phyloP scores from a whole-genome alignment of 2,113 vertebrate species.

The Aegypius monachus region DNA sequence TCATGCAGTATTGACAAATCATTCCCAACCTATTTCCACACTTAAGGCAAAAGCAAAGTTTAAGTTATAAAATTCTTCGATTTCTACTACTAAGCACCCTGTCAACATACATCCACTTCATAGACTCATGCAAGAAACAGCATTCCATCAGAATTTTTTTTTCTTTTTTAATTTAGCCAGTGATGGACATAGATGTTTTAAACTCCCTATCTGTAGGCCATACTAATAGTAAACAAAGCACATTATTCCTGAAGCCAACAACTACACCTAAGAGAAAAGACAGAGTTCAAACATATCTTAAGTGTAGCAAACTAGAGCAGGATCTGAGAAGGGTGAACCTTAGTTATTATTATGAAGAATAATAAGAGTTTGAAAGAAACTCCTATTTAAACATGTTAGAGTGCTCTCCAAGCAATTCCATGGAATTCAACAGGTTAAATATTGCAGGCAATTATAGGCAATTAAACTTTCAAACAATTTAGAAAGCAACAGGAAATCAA shows the following conservation, averaged over 20 bases:
- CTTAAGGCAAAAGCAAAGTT: background rate
- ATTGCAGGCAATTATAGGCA: background rate
- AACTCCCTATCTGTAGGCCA: background rate
- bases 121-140: background rate
- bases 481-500: background rate
- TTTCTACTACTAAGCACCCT: background rate
- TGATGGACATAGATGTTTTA: background rate
- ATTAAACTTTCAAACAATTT: background rate
- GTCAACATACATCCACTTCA: background rate
- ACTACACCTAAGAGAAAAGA: background rate
- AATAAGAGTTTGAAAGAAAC: background rate
- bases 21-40: background rate
- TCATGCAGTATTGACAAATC: background rate
- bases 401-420: background rate
- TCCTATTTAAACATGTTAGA: background rate
- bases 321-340: background rate
- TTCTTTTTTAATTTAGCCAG: background rate
- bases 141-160: background rate
- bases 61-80: background rate
- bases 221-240: background rate
- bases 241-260: background rate
- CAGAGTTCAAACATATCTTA: background rate
- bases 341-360: background rate
- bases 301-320: accelerated
- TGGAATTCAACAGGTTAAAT: background rate